Conservation (phyloP, 2,888 invertebrate species). For the Lepas anatifera region DNA sequence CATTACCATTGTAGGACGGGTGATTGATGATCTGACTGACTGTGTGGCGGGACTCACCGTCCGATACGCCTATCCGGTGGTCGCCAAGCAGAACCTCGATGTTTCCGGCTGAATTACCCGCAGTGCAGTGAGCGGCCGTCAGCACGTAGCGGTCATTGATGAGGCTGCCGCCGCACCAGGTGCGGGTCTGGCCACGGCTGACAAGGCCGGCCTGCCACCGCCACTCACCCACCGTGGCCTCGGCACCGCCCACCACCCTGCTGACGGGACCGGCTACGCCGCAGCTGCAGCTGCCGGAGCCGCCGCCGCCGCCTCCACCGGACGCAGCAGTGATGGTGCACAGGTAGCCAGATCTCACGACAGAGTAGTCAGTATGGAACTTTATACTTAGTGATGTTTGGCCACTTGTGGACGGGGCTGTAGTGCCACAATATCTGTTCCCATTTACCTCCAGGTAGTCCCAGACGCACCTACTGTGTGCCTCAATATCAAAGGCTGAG, state of each 20-base stretch:
- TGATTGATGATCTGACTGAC: background rate
- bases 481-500: background rate
- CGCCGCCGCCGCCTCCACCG: no score
- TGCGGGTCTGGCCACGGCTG: background rate
- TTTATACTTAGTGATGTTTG: background rate
- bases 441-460: background rate
- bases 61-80: background rate
- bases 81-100: conserved; percentile 8
- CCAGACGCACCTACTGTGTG: background rate
- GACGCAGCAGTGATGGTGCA: no score
- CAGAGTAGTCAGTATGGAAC: background rate
- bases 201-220: conserved; percentile 6
- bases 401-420: background rate
- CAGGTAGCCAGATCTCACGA: background rate
- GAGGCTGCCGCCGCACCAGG: conserved; percentile 1
- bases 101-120: background rate
- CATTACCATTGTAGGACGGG: background rate
- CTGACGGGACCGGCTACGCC: background rate
- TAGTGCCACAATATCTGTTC: background rate
- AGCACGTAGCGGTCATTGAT: conserved; percentile 8
- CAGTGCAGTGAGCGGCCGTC: conserved; percentile 9
- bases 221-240: background rate
- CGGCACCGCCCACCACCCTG: background rate
- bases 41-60: background rate
- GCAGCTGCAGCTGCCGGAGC: background rate